Base-by-base conservation (phyloP, 2,113 vertebrate species). In the Potamarius usumacintae region DNA sequence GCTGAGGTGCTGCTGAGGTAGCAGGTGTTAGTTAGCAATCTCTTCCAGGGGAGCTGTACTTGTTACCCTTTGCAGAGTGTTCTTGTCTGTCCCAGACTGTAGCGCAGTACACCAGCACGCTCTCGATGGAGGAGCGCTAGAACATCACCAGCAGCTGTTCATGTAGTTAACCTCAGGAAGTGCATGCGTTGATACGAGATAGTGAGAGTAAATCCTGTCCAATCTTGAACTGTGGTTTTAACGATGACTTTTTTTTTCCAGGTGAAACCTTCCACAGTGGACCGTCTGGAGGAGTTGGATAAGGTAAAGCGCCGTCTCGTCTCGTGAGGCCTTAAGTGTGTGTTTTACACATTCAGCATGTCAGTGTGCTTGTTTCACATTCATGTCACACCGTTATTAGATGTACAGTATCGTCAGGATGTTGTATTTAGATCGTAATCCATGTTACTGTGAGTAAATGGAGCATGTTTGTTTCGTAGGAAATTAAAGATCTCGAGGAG, bases 401-500 rank as follows among this genome's bases (percentile, higher is more conserved):
- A 8, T 20, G 15, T 48, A 10, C 7, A 42, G 7, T 9, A 72
- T 72, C 20, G 34, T 72, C 34, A 72, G 15, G 34, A 42, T 72
- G 9, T 48, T 74, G 10, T 7, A 42, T 74, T 71, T 71, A 7
- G 5, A 15, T 34, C 30, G 14, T 69, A 5, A 69, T 27, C 27
- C 25, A 11, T 67, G n/a, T 30, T 30, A 34, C 7, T 42, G 4
- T 42, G 42, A 42, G 42, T 42, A 42, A 42, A 42, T 42, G 42
- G 42, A 42, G 42, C 42, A 42, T 42, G 42, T 4, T 42, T 34
- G 5, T 88, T 80, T 93, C 93, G 88, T 90, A 99, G 98, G 98
- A 99, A 87, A 99, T 99, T 89, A 96, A 97, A 92, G 93, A 95
- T 42, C 93, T 99, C 86, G 98, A 99, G 93, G 98, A 99, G 92